A percentile compares a stretch with the other conserved stretches of the same genome.
These are phyloP conservation scores for Hypanus sabinus DNA, from an alignment of 2,113 vertebrate species.

Conservation along the genomic window DNA sequence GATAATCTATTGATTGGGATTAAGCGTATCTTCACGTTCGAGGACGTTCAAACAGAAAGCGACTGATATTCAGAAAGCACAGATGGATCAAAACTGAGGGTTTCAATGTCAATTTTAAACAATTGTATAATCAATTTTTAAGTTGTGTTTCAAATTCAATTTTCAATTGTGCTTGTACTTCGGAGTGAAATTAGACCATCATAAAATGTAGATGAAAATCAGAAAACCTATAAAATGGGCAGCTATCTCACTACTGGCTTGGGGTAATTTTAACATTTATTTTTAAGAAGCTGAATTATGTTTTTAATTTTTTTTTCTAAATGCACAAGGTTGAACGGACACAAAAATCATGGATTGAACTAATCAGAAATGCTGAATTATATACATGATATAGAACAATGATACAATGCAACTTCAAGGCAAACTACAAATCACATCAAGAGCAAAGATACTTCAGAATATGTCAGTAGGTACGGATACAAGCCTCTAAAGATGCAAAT, in stretches of 20 bases:
- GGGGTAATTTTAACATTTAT: neutral
- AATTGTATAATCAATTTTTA: neutral
- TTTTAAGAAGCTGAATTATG: neutral
- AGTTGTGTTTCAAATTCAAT: neutral
- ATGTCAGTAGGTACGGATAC: neutral
- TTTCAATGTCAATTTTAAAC: neutral
- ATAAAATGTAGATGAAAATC: neutral
- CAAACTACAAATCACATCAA: neutral
- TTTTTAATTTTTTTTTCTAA: neutral
- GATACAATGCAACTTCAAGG: neutral
- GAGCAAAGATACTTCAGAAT: neutral
- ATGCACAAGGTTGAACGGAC: neutral
- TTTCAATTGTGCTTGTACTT: neutral
- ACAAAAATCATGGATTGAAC: neutral
- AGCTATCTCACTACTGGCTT: neutral
- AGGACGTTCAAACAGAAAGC: neutral
- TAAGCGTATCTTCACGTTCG: neutral
- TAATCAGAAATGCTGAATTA: neutral
- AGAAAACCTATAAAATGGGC: neutral
- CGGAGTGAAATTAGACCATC: neutral
- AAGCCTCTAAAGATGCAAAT: neutral
- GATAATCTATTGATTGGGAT: neutral
- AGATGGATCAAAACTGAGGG: neutral
- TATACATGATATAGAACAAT: neutral
- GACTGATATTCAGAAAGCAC: neutral